Base-by-base conservation (phyloP, 2,888 invertebrate species). In the Hololepta plana region DNA sequence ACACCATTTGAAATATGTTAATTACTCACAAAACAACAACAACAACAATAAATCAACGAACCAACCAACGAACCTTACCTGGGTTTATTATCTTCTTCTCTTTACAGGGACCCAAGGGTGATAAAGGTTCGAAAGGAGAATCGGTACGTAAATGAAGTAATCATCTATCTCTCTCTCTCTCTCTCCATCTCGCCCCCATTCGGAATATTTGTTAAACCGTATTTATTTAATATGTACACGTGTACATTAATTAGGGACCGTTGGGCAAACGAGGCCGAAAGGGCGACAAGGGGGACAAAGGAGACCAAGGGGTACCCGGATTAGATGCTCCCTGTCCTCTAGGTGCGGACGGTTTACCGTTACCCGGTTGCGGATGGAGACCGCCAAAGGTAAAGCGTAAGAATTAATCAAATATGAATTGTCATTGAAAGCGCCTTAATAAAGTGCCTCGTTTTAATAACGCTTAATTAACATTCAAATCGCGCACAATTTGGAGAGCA, bases 271-370 rank as follows among this genome's bases (percentile, higher is more conserved):
- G 88, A 42, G 93, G 93, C 28, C 69, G 81, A 40, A 85, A 84
- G 59, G 93, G 93, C 15, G 82, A 87, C 55, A 76, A 76, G 46
- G 93, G 93, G 20, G 79, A 81, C 46, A 85, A 85, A 59, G 93
- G 93, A 30, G 90, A 90, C 46, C 85, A 87, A 64, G 95, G 95
- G 40, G 90, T 91, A 38, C 95, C 93, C 16, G 95, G 95, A 17
- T 62, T 96, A 44, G 95, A 96, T 60, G 96, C 96, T 22, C 95
- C 95, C n/a, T 96, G 96, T 62, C 96, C 96, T 37, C 63, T 93
- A 31, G 96, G 91, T 30, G 73, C 80, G 26, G 93, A 96, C 57
- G 96, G 96, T 34, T 66, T 95, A 46, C 95, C 95, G 34, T 60
- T 96, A 45, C 87, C 91, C 27, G 93, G 91, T 44, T 96, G 95